Evolutionary conservation across 2,797 vertebrate species (phyloP), one percentile per base, ranked within the genome.

Genomic region (Alcedo atthis): DNA sequence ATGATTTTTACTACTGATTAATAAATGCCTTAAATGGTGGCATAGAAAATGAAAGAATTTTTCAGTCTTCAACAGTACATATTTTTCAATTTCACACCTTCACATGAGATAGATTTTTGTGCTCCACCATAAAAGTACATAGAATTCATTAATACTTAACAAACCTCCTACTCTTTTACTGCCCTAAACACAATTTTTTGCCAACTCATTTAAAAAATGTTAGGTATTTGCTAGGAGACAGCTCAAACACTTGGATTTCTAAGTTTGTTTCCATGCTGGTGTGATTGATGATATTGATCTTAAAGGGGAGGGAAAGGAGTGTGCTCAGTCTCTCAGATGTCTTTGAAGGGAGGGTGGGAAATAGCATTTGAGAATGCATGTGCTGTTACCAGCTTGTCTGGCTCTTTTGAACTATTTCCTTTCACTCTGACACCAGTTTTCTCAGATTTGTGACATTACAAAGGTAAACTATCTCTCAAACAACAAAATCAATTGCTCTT

Each of bases 261-360:
- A 55, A 48, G 22, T 83, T 79, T 86, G 48, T 91, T 90, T 91
- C 43, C 22, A 35, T 53, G 24, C 49, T 82, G 30, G 12, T 64
- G 24, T 94, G 86, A 94, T 48, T 90, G 90, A 94, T 90, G 73
- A 69, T 85, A 80, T 67, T 70, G 76, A 81, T 89, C 73, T 75
- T 53, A 81, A 49, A 84, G 33, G 53, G 58, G 32, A 77, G 40
- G 51, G 49, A 85, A 93, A 67, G 32, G 35, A 89, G 67, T 57
- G 70, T 11, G 33, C 13, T 94, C 67, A 32, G 2, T 86, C 54
- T 89, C 70, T 82, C 32, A 32, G 45, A 58, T 32, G 32, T 40
- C 54, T 75, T 82, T 82, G 61, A 64, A 70, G 14, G 15, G 30
- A 61, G 37, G 5, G 10, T 40, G 33, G 43, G 58, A 84, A 82